A percentile compares a stretch with the other conserved stretches of the same genome.
Conservation (phyloP, 2,113 vertebrate genomes). For the Grantiella picta region DNA sequence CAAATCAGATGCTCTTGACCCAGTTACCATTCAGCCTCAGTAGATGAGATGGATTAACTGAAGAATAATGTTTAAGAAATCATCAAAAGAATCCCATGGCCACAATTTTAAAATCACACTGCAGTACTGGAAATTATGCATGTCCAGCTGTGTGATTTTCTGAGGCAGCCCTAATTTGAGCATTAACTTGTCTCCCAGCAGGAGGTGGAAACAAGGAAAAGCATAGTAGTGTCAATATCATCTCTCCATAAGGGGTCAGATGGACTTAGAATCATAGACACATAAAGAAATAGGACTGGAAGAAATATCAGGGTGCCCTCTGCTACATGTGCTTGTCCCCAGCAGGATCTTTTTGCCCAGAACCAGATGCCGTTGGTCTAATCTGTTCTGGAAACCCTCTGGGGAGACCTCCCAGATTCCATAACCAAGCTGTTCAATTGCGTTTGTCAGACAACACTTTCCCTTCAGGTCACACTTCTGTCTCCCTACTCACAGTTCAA, state of each 20-base stretch:
- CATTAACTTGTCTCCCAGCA: neutral
- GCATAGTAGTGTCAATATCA: neutral
- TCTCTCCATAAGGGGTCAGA: neutral
- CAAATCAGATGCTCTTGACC: neutral
- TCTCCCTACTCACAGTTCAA: neutral
- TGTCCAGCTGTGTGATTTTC: neutral
- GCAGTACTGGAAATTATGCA: neutral
- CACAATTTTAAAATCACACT: neutral
- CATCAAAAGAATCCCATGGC: neutral
- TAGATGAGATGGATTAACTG: neutral
- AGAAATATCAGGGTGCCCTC: constrained; percentile 17
- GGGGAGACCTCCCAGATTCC: neutral
- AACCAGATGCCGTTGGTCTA: neutral
- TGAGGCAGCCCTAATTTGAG: neutral
- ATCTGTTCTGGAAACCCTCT: neutral
- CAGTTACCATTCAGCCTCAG: neutral
- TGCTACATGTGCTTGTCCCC: neutral
- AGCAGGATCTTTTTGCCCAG: neutral
- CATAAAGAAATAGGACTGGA: neutral
- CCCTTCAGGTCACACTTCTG: neutral
- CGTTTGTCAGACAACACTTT: neutral
- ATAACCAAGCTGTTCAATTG: neutral
- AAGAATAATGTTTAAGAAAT: neutral
- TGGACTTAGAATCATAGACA: constrained; percentile 47
- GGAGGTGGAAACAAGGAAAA: neutral